Base-by-base conservation (phyloP, 2,888 invertebrate species). In the Caprella mutica region DNA sequence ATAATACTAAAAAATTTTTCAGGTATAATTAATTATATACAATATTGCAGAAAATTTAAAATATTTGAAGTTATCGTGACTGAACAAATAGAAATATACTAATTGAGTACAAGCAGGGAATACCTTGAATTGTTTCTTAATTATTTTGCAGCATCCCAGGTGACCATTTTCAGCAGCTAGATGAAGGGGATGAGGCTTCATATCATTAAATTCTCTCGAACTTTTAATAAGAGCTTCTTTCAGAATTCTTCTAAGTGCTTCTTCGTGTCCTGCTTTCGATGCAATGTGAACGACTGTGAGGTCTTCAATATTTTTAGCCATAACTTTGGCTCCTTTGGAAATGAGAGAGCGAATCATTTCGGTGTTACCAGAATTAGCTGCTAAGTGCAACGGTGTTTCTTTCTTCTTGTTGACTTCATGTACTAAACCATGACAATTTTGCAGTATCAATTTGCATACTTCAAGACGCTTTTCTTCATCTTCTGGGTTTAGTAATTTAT, bases 161-260 rank as follows among this genome's bases (percentile, higher is more conserved):
- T 58, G 59, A 1, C 59, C 63, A 21, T 55, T 55, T 26, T 58
- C 54, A 12, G 63, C 59, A 23, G 63, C 59, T 21, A 63, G 40
- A 51, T 59, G 59, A 3, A 63, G 33, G 3, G 63, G 59, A 30
- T 53, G 59, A 29, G 57, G 54, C 12, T 55, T 50, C 5, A 30
- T 48, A 19, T 48, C 30, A 14, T 9, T 48, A 5, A 48, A 30
- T 4, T 48, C 48, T 21, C 21, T 48, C 48, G 19, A 30, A 9
- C 30, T 30, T 8, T 17, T 26, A 5, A 30, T 12, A 21, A 17
- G 29, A 5, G 30, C 19, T 12, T 27, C 27, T 12, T 30, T 5
- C 17, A 48, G 48, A 27, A 48, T 27, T 17, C 30, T 48, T 30
- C 30, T 48, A 19, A 48, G 48, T 9, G 29, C 29, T 6, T 26